These are phyloP conservation scores for Mustela nigripes DNA, from an alignment of 2,113 vertebrate genomes.

Conservation along the genomic window DNA sequence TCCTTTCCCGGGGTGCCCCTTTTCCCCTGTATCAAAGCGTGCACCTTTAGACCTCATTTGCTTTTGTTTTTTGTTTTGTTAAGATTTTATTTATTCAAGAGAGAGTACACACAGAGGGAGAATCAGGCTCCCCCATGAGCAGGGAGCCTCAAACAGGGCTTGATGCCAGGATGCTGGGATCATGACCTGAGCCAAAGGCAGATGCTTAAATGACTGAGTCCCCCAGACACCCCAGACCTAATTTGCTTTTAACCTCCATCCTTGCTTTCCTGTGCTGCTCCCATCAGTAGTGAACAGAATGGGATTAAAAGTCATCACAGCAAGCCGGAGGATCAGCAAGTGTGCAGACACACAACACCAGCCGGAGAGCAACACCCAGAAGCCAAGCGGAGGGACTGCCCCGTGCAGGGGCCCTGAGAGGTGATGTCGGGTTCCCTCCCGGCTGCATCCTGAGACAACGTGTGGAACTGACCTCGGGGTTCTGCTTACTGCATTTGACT, in stretches of 20 bases:
- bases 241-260: not conserved
- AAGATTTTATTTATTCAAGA: too few relatives aligned
- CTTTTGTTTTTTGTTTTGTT: too few relatives aligned
- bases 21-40: too few relatives aligned
- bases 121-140: too few relatives aligned
- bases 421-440: not conserved
- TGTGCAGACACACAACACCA: not conserved
- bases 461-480: not conserved
- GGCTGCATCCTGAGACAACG: not conserved
- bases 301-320: not conserved
- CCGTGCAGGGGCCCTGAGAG: accelerated
- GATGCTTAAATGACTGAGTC: too few relatives aligned
- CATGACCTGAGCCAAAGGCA: too few relatives aligned
- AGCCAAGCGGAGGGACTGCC: not conserved
- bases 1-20: accelerated
- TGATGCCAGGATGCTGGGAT: too few relatives aligned
- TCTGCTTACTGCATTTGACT: not conserved
- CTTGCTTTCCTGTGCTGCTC: not conserved
- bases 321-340: not conserved
- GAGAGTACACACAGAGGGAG: too few relatives aligned
- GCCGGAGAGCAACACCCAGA: not conserved
- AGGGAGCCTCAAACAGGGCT: too few relatives aligned
- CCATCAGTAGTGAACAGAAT: not conserved
- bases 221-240: too few relatives aligned
- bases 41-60: too few relatives aligned